Evolutionary conservation across 2,113 vertebrate genomes (phyloP).

Genomic region (Lepisosteus osseus): DNA sequence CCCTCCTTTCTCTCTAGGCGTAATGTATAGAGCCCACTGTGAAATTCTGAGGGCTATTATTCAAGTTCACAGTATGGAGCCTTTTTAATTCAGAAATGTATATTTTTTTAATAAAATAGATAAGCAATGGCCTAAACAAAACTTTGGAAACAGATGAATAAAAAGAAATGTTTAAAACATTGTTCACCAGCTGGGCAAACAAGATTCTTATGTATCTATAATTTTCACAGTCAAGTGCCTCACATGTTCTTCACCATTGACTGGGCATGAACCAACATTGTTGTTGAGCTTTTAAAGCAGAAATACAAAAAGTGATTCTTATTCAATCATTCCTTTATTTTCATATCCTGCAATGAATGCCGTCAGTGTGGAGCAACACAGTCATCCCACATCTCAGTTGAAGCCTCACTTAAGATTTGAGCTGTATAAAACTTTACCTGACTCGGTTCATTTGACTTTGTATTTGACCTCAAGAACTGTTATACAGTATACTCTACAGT

Average conservation of each 20-base stretch:
- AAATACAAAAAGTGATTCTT: slow-evolving; percentile 8
- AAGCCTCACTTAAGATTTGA: no score
- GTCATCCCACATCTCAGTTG: no score
- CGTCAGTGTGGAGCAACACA: no score
- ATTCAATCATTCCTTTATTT: slow-evolving; percentile 12
- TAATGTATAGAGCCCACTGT: slow-evolving; percentile 58
- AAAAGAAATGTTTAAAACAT: not conserved
- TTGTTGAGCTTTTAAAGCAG: not conserved
- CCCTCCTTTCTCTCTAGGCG: no score
- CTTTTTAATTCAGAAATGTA: not conserved
- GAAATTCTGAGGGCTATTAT: slow-evolving; percentile 49
- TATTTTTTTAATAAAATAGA: not conserved
- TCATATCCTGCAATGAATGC: not conserved
- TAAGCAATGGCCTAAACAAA: not conserved
- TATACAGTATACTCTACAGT: no score
- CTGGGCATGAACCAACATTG: slow-evolving; percentile 1
- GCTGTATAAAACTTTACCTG: no score
- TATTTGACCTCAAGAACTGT: no score
- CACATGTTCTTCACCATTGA: not conserved
- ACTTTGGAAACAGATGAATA: not conserved
- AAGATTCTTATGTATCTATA: not conserved
- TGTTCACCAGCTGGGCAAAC: not conserved
- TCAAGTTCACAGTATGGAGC: not conserved
- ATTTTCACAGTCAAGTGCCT: slow-evolving; percentile 3
- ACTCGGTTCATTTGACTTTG: no score